A percentile compares a stretch with the other conserved stretches of the same genome.
These are phyloP conservation scores for Eulemur rufifrons DNA, from an alignment of 2,113 vertebrate genomes.

Conservation along the genomic window DNA sequence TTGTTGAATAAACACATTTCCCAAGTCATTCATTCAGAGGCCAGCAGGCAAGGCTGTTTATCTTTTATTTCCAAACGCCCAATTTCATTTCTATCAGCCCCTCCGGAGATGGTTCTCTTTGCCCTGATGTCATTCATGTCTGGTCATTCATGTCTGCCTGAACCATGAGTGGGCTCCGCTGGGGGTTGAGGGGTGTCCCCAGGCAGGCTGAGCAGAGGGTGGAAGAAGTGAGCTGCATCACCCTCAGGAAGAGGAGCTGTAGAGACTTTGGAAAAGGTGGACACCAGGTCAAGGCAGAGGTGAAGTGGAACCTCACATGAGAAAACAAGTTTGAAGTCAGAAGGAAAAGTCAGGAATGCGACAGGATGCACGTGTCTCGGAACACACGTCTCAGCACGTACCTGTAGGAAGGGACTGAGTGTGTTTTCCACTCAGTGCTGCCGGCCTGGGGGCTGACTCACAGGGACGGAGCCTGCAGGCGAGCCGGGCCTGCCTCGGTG, in stretches of 20 bases:
- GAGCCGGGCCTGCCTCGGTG: neutral
- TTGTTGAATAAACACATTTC: neutral
- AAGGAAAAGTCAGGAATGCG: neutral
- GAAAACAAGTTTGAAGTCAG: neutral
- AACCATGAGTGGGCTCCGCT: neutral
- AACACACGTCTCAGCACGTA: neutral
- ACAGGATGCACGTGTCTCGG: neutral
- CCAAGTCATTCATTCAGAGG: neutral
- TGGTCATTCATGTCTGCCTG: no score
- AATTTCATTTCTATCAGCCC: neutral
- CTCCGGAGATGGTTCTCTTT: neutral
- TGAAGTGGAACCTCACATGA: neutral
- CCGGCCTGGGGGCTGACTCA: rapidly evolving
- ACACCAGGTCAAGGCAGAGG: neutral
- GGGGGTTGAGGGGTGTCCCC: no score
- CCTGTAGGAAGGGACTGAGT: neutral
- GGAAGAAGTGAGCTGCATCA: neutral
- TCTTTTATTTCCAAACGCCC: neutral
- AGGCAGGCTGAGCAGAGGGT: neutral
- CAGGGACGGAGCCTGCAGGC: neutral
- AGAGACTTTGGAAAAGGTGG: neutral
- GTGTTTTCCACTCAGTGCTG: neutral
- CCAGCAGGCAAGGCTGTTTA: neutral
- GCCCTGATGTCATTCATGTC: no score
- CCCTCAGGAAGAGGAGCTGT: neutral